Conservation (phyloP, 2,888 invertebrate genomes). For the Lamellibrachia columna region DNA sequence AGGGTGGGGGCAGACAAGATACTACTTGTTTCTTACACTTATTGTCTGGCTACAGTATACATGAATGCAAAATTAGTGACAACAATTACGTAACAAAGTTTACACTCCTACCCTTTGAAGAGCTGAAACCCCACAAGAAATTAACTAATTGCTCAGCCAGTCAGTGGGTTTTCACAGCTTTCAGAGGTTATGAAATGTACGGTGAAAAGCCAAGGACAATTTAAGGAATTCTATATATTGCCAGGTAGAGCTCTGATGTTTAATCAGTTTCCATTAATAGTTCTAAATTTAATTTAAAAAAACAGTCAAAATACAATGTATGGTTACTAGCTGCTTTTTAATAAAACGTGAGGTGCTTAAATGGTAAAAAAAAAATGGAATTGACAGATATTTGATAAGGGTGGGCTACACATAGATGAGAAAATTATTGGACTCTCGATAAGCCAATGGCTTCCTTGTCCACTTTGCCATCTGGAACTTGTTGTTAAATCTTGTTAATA, state of each 20-base stretch:
- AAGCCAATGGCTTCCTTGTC: too few relatives aligned
- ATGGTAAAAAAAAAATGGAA: too few relatives aligned
- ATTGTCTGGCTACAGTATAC: not conserved
- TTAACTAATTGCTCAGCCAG: not conserved
- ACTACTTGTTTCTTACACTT: not conserved
- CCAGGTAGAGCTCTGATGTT: not conserved
- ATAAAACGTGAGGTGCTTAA: too few relatives aligned
- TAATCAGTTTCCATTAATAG: not conserved
- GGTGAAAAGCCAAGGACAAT: not conserved
- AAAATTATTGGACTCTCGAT: too few relatives aligned
- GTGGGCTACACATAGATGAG: too few relatives aligned
- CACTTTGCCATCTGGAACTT: too few relatives aligned
- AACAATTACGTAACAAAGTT: not conserved
- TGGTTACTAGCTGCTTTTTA: too few relatives aligned
- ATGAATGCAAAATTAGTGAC: not conserved
- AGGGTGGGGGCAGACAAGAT: not conserved
- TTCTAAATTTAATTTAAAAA: too few relatives aligned
- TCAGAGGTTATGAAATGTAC: not conserved
- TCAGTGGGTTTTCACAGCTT: not conserved
- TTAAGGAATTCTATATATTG: not conserved
- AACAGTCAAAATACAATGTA: too few relatives aligned
- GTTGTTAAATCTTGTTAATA: too few relatives aligned
- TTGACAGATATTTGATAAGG: too few relatives aligned
- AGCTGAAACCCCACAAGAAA: not conserved
- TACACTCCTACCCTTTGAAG: not conserved